Percentiles rank a stretch among this genome's conserved stretches.
Evolutionary conservation across 2,888 invertebrate species (phyloP).

Genomic region (Teleiodes luculella): DNA sequence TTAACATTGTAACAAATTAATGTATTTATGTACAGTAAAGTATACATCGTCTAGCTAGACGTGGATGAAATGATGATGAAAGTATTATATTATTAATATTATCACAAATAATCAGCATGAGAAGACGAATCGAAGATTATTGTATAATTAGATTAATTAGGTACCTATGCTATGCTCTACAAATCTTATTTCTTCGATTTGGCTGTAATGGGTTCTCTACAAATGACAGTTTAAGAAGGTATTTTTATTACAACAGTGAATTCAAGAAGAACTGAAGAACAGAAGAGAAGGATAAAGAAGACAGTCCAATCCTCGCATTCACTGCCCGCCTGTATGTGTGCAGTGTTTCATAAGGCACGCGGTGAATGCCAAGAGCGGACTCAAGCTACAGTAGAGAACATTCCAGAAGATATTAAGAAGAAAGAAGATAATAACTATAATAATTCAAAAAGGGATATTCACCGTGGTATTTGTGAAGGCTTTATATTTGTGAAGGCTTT

Average conservation of each 20-base stretch:
- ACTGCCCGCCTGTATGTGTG: slow-evolving; percentile 95
- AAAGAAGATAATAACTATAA: too few relatives aligned
- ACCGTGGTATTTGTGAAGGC: too few relatives aligned
- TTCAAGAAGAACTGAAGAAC: neutral
- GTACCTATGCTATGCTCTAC: too few relatives aligned
- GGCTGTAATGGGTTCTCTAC: too few relatives aligned
- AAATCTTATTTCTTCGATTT: too few relatives aligned
- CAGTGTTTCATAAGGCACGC: slow-evolving; percentile 96
- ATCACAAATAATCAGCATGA: neutral
- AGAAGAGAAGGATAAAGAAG: slow-evolving; percentile 26
- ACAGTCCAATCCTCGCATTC: slow-evolving; percentile 93
- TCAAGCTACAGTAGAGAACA: slow-evolving; percentile 40
- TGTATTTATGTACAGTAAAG: too few relatives aligned
- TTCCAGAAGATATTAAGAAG: slow-evolving; percentile 21
- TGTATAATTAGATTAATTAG: too few relatives aligned
- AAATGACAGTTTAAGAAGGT: too few relatives aligned
- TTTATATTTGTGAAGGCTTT: neutral
- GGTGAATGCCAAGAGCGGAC: slow-evolving; percentile 99
- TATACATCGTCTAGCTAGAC: neutral
- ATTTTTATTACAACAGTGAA: too few relatives aligned
- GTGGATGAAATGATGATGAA: neutral
- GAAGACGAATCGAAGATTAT: neutral
- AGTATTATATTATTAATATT: neutral
- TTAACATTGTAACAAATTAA: too few relatives aligned
- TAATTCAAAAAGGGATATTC: too few relatives aligned